Evolutionary conservation across 2,113 vertebrate genomes (phyloP).

Genomic region (Mormyrus iriodes): DNA sequence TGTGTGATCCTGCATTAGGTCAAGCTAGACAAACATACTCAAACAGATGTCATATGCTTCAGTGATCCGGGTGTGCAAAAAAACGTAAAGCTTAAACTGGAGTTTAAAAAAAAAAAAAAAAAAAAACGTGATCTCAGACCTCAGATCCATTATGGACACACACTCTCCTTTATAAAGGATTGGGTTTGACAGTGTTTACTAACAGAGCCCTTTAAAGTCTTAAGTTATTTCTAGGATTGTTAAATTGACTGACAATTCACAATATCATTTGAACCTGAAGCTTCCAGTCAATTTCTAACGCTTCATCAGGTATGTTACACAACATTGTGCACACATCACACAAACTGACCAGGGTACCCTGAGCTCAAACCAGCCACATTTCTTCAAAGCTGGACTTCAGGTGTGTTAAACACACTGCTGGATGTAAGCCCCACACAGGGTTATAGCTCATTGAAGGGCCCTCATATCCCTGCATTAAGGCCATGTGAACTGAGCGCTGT

Average conservation of each 20-base stretch:
- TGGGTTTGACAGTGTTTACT: neutral
- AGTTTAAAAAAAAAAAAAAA: neutral
- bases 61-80: neutral
- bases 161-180: conserved; percentile 13
- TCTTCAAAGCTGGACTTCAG: neutral
- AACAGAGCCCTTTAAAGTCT: neutral
- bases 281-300: neutral
- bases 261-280: neutral
- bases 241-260: neutral
- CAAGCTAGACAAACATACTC: neutral
- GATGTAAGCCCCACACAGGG: neutral
- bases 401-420: neutral
- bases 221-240: neutral
- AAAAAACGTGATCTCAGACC: neutral
- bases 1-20: neutral
- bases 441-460: neutral
- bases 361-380: neutral
- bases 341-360: neutral
- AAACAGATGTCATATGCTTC: neutral
- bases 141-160: neutral
- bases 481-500: neutral
- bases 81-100: conserved; percentile 8
- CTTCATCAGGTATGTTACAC: neutral
- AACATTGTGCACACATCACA: neutral
- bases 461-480: neutral